Evolutionary conservation across 2,113 vertebrate species (phyloP), one percentile per base, ranked within the genome.

Genomic region (Cairina moschata): DNA sequence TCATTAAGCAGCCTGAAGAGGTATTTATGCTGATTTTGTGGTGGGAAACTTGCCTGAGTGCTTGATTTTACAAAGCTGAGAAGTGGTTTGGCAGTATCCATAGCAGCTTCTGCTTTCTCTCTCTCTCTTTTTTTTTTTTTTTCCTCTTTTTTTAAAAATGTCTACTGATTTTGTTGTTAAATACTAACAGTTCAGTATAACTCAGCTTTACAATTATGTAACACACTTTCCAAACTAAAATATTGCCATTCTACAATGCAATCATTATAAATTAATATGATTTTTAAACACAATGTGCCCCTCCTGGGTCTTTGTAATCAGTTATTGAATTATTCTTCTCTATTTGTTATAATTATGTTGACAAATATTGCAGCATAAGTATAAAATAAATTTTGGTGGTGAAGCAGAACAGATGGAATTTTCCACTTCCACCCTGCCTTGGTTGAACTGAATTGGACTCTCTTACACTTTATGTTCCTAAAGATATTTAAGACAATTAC

Each of bases 51-150:
- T 94, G 77, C 52, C 75, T 18, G 1, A 74, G 22, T 85, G 56
- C 65, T 86, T 83, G 69, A 89, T 87, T 96, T 84, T 86, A 92
- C 63, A 87, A 95, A 87, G 66, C 86, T 95, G 80, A 96, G 83
- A 91, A 90, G 71, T 59, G 67, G 91, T 91, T 95, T 97, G 86
- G 68, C 71, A 86, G 86, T 90, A 91, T 81, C 63, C 59, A 92
- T 80, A 96, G 72, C 40, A 97, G 91, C 83, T 90, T 95, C 87
- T 95, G 76, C 83, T 95, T 96, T 91, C 83, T 87, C n/a, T 93
- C 40, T 95, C n/a, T n/a, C n/a, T n/a, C n/a, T 93, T 95, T 65
- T 65, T 90, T 18, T 85, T 65, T 87, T 65, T 90, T 20, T 85
- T 62, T 86, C 66, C 48, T 3, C 12, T 88, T 62, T 83, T 87